These are phyloP conservation scores for Sebastes baramenuke DNA, from an alignment of 2,797 vertebrate species.

Conservation along the genomic window DNA sequence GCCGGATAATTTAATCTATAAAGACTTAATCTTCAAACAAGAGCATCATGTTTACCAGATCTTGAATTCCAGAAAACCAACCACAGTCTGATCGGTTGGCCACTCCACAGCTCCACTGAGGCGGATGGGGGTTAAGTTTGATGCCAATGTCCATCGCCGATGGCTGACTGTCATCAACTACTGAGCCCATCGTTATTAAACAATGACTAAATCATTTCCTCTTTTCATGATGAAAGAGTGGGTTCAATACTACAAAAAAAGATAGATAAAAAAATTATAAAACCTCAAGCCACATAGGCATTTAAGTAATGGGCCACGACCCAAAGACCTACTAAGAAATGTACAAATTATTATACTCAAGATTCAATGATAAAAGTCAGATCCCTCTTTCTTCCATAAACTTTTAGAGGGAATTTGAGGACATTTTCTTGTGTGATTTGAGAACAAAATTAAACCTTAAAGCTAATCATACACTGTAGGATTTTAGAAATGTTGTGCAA, in stretches of 20 bases:
- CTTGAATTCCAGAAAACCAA: not conserved
- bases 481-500: too few species aligned
- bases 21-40: not conserved
- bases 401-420: not conserved
- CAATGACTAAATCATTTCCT: not conserved
- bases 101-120: not conserved
- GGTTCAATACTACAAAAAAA: not conserved
- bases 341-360: not conserved
- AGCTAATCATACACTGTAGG: too few species aligned
- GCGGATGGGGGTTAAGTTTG: not conserved
- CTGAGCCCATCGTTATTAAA: not conserved
- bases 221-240: not conserved
- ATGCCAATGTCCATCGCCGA: not conserved
- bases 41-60: not conserved
- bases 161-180: not conserved
- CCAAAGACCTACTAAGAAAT: not conserved
- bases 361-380: too few species aligned
- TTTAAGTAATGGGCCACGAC: too few species aligned
- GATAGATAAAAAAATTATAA: too few species aligned
- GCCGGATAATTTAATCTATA: not conserved
- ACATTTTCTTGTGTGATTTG: not conserved
- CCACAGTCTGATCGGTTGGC: not conserved
- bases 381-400: not conserved
- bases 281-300: not conserved
- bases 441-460: not conserved